These are phyloP conservation scores for Meghimatium bilineatum DNA, from an alignment of 2,888 invertebrate species.

Conservation along the genomic window DNA sequence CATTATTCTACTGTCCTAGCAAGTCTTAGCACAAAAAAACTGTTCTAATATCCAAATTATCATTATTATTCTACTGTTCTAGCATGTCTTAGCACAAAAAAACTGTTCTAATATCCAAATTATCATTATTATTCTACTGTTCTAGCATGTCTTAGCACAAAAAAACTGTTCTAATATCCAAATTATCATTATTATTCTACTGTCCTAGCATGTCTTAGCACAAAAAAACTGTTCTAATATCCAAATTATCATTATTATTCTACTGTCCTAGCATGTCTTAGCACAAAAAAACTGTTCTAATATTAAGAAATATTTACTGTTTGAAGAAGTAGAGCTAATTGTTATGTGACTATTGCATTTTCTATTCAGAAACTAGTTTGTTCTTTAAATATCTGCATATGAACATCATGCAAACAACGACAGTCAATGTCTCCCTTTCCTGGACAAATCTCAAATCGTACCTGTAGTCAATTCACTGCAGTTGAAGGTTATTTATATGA, in stretches of 20 bases:
- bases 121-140: not conserved
- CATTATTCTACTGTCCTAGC: not conserved
- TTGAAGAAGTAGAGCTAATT: not conserved
- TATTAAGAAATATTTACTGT: not conserved
- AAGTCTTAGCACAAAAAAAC: not conserved
- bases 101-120: not conserved
- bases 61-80: not conserved
- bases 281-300: not conserved
- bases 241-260: not conserved
- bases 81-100: not conserved
- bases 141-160: not conserved
- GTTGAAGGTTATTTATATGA: conserved; percentile 2
- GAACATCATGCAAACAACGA: conserved; percentile 34
- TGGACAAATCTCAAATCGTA: not conserved
- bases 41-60: not conserved
- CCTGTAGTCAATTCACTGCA: conserved; percentile 15
- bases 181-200: not conserved
- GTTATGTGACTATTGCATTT: conserved; percentile 15
- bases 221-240: not conserved
- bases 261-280: not conserved
- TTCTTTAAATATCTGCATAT: not conserved
- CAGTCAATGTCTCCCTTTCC: not conserved
- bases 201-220: not conserved
- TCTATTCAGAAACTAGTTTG: not conserved
- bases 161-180: not conserved